Evolutionary conservation across 1,140 invertebrate species (phyloP), one percentile per base, ranked within the genome.

Genomic region (Solenopsis invicta): DNA sequence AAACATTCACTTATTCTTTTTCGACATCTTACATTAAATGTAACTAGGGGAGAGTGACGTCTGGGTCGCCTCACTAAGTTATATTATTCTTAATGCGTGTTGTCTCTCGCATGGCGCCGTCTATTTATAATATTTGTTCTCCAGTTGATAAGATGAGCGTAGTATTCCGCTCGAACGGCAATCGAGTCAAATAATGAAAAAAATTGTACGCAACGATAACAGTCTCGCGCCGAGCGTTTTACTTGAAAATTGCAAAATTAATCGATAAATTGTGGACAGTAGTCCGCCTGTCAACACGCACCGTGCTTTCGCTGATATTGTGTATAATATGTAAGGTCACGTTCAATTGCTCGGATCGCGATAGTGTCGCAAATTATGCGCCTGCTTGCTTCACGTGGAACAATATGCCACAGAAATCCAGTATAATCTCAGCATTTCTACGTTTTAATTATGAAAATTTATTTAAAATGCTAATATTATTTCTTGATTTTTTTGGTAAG

Each of bases 51-150:
- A 74, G 18, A 61, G 9, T 37, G 18, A 74, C 12, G 50, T 59
- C 21, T 45, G 24, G 1, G 5, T 48, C 12, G 41, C 48, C 10
- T 74, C 13, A 18, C n/a, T 75, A 29, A 24, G 45, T 84, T 41
- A 72, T 54, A 62, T 84, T 81, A 5, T 84, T 50, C 41, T 29
- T 52, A n/a, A 74, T 82, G 2, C 6, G n/a, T 82, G 18, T 69
- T 71, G 48, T 56, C 21, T 71, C 64, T 71, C 34, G 54, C 5
- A 61, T 75, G 69, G 41, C 80, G 54, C 80, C 69, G 69, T 84
- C 37, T 84, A 84, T 84, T 84, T 84, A 75, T 74, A 82, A 72
- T 80, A 80, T 72, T 74, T 84, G 1, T 72, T 59, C 24, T 56
- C 13, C 52, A 37, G 12, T 74, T 50, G 80, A 84, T 84, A 84